phyloP scores from a whole-genome alignment of 2,888 invertebrate genomes.

The Epistrophella euchroma region DNA sequence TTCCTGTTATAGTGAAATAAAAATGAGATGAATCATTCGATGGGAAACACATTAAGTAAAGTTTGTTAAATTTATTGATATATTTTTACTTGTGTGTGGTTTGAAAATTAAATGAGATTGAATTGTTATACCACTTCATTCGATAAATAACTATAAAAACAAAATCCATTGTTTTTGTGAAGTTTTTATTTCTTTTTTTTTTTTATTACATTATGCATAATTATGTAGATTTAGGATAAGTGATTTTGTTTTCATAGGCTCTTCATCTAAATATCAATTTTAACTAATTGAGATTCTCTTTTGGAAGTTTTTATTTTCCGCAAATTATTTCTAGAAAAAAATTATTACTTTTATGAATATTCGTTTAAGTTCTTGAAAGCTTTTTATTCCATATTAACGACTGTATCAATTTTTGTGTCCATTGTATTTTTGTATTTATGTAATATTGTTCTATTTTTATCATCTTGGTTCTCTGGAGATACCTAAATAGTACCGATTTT shows the following conservation, averaged over 20 bases:
- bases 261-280: slow-evolving; percentile 9
- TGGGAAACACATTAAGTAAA: slow-evolving; percentile 10
- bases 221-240: slow-evolving; percentile 13
- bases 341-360: background rate
- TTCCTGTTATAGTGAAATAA: slow-evolving; percentile 20
- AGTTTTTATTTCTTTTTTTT: slow-evolving; percentile 14
- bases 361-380: background rate
- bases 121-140: slow-evolving; percentile 33
- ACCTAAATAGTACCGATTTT: too few species aligned
- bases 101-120: slow-evolving; percentile 40
- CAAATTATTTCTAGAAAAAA: background rate
- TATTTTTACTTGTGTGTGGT: slow-evolving; percentile 10
- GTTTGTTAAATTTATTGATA: slow-evolving; percentile 35
- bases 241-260: slow-evolving; percentile 17
- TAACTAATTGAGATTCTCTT: background rate
- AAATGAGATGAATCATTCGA: slow-evolving; percentile 57
- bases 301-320: background rate
- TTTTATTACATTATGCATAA: slow-evolving; percentile 9
- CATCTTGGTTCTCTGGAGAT: too few species aligned
- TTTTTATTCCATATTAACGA: background rate
- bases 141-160: slow-evolving; percentile 47
- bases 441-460: too few species aligned
- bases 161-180: background rate
- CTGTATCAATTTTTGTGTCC: background rate
- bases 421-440: background rate